A percentile compares a stretch with the other conserved stretches of the same genome.
phyloP scores from a whole-genome alignment of 2,888 invertebrate genomes.

The Calameuta pallipes region DNA sequence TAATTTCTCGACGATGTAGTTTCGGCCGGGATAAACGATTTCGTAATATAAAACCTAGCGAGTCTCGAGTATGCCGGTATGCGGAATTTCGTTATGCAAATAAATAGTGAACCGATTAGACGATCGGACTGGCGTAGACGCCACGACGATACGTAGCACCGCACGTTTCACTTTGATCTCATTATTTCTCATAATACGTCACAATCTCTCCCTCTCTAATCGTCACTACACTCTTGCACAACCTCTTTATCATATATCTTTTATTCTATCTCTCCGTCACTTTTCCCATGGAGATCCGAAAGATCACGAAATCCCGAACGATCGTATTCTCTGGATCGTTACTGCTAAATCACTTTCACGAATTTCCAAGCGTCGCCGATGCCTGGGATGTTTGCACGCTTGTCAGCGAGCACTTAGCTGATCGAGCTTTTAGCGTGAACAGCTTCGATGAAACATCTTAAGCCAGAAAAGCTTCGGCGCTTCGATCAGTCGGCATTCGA shows the following conservation, averaged over 20 bases:
- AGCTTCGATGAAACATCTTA: slow-evolving; percentile 17
- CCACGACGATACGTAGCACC: neutral
- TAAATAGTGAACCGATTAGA: slow-evolving; percentile 10
- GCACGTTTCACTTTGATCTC: neutral
- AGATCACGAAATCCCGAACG: neutral
- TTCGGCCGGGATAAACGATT: neutral
- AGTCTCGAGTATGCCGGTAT: slow-evolving; percentile 5
- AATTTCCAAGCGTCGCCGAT: neutral
- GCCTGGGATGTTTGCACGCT: neutral
- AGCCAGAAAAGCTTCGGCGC: slow-evolving; percentile 4
- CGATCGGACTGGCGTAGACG: neutral
- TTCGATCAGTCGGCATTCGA: neutral
- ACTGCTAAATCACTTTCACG: neutral
- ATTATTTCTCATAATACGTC: neutral
- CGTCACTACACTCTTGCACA: neutral
- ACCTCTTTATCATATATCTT: neutral
- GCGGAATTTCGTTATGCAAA: slow-evolving; percentile 22
- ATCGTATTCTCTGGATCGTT: neutral
- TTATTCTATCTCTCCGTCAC: neutral
- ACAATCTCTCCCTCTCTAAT: neutral
- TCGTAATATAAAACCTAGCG: slow-evolving; percentile 5
- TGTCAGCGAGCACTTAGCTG: slow-evolving; percentile 6
- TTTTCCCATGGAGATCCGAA: neutral
- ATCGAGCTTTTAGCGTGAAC: slow-evolving; percentile 8
- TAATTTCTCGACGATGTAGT: neutral